Evolutionary conservation across 2,113 vertebrate species (phyloP).

Genomic region (Percopsis transmontana): DNA sequence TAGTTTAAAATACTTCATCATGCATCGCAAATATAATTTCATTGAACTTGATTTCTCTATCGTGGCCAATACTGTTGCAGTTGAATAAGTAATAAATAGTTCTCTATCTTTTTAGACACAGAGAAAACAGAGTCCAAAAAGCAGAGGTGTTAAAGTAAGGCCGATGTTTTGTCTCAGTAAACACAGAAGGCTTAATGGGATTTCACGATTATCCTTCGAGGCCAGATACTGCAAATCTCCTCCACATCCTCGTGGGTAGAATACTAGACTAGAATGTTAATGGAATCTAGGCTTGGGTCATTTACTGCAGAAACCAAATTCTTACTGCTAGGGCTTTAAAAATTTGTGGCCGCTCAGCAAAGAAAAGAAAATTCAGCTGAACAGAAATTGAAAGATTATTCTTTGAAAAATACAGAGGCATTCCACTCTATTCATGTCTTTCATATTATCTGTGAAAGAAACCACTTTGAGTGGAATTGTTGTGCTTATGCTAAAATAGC

Average conservation of each 20-base stretch:
- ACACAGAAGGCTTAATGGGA: slow-evolving; percentile 70
- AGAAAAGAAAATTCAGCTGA: neutral
- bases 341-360: neutral
- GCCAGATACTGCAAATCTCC: slow-evolving; percentile 64
- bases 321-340: neutral
- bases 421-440: neutral
- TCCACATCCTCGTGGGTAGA: slow-evolving; percentile 46
- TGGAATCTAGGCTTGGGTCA: slow-evolving; percentile 40
- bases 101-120: slow-evolving; percentile 27
- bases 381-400: neutral
- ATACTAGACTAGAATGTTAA: slow-evolving; percentile 63
- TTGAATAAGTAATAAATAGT: slow-evolving; percentile 31
- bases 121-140: slow-evolving; percentile 36
- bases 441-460: neutral
- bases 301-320: slow-evolving; percentile 25
- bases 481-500: slow-evolving; percentile 6
- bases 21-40: neutral
- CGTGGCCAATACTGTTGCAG: slow-evolving; percentile 13
- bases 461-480: neutral
- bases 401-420: neutral
- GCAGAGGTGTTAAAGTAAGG: slow-evolving; percentile 52
- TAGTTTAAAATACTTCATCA: too few relatives aligned
- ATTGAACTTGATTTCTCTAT: slow-evolving; percentile 24
- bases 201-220: slow-evolving; percentile 67
- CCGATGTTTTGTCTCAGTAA: slow-evolving; percentile 72